Percentiles rank a stretch among this genome's conserved stretches.
Evolutionary conservation across 2,888 invertebrate genomes (phyloP).

Genomic region (Lasioglossum marginatum): DNA sequence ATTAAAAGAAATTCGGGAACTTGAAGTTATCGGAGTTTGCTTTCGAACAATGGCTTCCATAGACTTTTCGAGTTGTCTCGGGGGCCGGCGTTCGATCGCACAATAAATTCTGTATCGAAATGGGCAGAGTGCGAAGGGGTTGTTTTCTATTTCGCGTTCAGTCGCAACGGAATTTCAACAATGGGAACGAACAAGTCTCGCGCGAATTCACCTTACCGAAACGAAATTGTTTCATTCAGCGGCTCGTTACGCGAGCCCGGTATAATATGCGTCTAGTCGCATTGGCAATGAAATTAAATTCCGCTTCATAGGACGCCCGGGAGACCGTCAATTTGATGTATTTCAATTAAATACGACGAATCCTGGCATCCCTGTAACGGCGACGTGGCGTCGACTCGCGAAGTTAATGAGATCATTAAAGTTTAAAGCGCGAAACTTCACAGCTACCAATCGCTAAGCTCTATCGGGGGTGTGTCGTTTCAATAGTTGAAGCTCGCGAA

Average conservation of each 20-base stretch:
- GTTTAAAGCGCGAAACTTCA: constrained; percentile 23
- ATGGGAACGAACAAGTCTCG: constrained; percentile 20
- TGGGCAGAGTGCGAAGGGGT: neutral
- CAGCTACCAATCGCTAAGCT: neutral
- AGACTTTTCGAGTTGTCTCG: neutral
- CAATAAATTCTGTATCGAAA: constrained; percentile 17
- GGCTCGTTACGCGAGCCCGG: constrained; percentile 31
- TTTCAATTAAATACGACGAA: constrained; percentile 50
- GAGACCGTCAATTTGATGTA: constrained; percentile 38
- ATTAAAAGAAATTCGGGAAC: neutral
- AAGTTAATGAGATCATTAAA: constrained; percentile 40
- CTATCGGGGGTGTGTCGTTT: neutral
- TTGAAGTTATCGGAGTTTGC: neutral
- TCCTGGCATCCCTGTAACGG: constrained; percentile 3
- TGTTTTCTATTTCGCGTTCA: neutral
- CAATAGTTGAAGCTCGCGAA: neutral
- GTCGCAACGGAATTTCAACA: neutral
- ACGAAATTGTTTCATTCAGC: constrained; percentile 47
- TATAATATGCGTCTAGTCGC: constrained; percentile 31
- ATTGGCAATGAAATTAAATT: constrained; percentile 47
- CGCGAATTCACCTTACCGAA: constrained; percentile 33
- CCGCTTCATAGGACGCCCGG: constrained; percentile 23
- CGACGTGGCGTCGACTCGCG: neutral
- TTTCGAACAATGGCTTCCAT: neutral
- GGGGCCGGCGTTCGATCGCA: neutral